These are phyloP conservation scores for Perizoma affinitatum DNA, from an alignment of 2,888 invertebrate genomes.

Conservation along the genomic window DNA sequence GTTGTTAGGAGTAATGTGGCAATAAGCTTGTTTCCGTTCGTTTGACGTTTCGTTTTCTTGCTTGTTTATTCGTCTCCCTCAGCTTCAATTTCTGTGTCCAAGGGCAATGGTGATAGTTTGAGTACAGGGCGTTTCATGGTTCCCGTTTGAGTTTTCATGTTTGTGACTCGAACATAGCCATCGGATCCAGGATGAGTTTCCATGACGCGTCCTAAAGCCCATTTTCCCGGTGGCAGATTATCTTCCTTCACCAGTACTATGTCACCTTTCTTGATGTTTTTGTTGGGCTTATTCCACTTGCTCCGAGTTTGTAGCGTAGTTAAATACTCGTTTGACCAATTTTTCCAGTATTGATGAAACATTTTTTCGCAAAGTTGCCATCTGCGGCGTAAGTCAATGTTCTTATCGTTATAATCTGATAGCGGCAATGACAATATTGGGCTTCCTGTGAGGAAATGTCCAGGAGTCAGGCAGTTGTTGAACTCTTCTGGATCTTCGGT, in stretches of 20 bases:
- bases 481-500: constrained; percentile 39
- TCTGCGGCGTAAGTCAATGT: not conserved
- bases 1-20: no score
- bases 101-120: not conserved
- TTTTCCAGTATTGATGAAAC: constrained; percentile 23
- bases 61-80: no score
- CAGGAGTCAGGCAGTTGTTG: constrained; percentile 37
- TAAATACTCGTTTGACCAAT: constrained; percentile 7
- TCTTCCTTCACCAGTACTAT: constrained; percentile 17
- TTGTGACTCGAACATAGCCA: constrained; percentile 24
- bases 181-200: constrained; percentile 24
- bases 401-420: no score
- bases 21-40: no score
- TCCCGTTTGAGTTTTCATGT: constrained; percentile 23
- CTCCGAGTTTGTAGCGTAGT: constrained; percentile 17
- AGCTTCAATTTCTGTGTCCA: no score
- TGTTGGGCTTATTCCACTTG: constrained; percentile 24
- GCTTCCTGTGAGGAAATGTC: constrained; percentile 29
- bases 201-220: constrained; percentile 22
- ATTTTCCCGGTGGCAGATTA: constrained; percentile 13
- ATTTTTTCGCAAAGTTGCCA: constrained; percentile 5
- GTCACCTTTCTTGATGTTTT: constrained; percentile 17
- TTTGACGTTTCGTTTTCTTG: no score
- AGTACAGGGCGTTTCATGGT: constrained; percentile 3
- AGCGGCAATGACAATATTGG: not conserved